Evolutionary conservation across 1,140 invertebrate genomes (phyloP).

Genomic region (Oscheius sp.): DNA sequence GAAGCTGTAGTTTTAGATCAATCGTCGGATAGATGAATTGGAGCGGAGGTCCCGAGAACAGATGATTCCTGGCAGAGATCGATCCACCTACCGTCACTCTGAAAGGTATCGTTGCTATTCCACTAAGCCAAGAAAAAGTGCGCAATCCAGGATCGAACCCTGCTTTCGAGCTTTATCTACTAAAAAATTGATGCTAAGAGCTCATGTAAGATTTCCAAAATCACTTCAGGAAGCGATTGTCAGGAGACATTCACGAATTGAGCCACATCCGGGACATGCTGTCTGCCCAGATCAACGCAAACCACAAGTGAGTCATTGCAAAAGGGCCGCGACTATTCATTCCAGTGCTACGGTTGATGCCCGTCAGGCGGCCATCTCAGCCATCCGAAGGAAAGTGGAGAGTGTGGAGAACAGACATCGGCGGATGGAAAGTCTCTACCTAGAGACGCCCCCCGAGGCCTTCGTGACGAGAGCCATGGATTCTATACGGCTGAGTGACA

Average conservation of each 20-base stretch:
- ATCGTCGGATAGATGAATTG: slow-evolving; percentile 14
- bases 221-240: slow-evolving; percentile 9
- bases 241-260: slow-evolving; percentile 18
- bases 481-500: slow-evolving; percentile 5
- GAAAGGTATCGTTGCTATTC: not conserved
- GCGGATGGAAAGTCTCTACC: slow-evolving; percentile 14
- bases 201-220: not conserved
- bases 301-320: slow-evolving; percentile 26
- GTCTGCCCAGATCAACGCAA: slow-evolving; percentile 27
- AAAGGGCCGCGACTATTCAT: no score
- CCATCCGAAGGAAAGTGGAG: slow-evolving; percentile 8
- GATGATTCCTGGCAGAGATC: not conserved
- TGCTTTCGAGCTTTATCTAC: not conserved
- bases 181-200: not conserved
- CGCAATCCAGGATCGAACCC: not conserved
- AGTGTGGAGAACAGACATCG: not conserved
- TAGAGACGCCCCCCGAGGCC: not conserved
- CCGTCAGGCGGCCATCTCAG: not conserved
- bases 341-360: slow-evolving; percentile 2
- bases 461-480: not conserved
- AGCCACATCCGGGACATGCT: slow-evolving; percentile 17
- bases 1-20: slow-evolving; percentile 23
- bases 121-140: not conserved
- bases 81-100: not conserved
- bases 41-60: not conserved